phyloP scores from a whole-genome alignment of 1,140 invertebrate genomes.

The Chlorops oryzae region DNA sequence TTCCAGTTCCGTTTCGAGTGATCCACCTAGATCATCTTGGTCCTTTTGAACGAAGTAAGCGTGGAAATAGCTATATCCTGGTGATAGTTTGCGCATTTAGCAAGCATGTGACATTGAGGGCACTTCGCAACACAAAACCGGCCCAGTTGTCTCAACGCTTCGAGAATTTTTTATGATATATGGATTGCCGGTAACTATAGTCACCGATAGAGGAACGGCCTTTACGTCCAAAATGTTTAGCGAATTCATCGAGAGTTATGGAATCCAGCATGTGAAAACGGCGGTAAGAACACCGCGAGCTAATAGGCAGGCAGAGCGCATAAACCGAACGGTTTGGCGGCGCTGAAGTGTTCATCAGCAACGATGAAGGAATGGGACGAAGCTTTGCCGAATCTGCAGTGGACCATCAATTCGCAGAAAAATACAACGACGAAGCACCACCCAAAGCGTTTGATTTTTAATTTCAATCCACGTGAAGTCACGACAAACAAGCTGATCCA shows the following conservation, averaged over 20 bases:
- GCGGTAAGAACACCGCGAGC: conserved; percentile 31
- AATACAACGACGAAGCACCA: conserved; percentile 1
- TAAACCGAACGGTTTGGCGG: conserved; percentile 14
- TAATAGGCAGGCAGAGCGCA: conserved; percentile 24
- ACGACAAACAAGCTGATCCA: neutral
- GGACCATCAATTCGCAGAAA: conserved; percentile 5
- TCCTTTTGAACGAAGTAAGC: no score
- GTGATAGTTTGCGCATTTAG: no score
- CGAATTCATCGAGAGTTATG: conserved; percentile 20
- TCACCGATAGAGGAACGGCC: conserved; percentile 29
- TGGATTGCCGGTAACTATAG: no score
- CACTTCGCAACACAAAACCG: no score
- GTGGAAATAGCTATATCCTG: no score
- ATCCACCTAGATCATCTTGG: no score
- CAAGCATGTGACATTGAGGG: no score
- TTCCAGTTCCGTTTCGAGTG: no score
- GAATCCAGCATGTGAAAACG: conserved; percentile 29
- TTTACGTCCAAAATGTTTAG: conserved; percentile 30
- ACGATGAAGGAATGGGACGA: neutral
- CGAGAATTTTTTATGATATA: no score
- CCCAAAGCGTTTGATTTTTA: neutral
- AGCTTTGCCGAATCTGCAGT: conserved; percentile 3
- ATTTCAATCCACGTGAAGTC: neutral
- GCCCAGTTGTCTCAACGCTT: no score
- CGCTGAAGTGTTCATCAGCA: neutral